phyloP scores from a whole-genome alignment of 2,888 invertebrate genomes.

The Latheticus oryzae region DNA sequence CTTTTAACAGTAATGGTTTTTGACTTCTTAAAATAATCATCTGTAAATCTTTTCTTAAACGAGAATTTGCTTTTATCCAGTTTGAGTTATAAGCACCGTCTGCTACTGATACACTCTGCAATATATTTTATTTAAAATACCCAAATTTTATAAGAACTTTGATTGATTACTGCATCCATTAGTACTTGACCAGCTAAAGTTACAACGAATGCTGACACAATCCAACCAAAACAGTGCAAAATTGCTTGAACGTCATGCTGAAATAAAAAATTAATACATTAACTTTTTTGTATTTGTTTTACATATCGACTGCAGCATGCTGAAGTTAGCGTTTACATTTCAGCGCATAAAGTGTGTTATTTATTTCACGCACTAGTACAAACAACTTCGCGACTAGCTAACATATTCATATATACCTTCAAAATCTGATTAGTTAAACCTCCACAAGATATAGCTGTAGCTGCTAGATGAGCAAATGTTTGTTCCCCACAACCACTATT shows the following conservation, averaged over 20 bases:
- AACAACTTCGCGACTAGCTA: too few species aligned
- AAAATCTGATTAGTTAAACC: too few species aligned
- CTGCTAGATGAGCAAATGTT: too few species aligned
- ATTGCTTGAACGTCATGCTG: not conserved
- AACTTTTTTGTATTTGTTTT: not conserved
- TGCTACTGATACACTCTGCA: constrained; percentile 1
- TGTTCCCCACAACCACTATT: too few species aligned
- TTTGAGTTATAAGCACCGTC: not conserved
- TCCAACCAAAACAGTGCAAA: constrained; percentile 4
- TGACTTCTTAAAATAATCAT: not conserved
- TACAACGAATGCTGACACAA: not conserved
- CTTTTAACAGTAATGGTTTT: not conserved
- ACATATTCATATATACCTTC: too few species aligned
- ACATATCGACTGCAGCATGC: too few species aligned
- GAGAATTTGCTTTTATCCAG: not conserved
- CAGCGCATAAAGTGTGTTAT: too few species aligned
- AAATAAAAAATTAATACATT: too few species aligned
- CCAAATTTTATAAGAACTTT: constrained; percentile 3
- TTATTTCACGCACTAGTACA: too few species aligned
- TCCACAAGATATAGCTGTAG: too few species aligned
- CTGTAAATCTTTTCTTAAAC: not conserved
- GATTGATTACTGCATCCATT: constrained; percentile 1
- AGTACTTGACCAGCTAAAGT: constrained; percentile 1
- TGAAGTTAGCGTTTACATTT: too few species aligned
- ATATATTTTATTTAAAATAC: constrained; percentile 1